Conservation (phyloP, 2,113 vertebrate genomes). For the Cettia cetti region DNA sequence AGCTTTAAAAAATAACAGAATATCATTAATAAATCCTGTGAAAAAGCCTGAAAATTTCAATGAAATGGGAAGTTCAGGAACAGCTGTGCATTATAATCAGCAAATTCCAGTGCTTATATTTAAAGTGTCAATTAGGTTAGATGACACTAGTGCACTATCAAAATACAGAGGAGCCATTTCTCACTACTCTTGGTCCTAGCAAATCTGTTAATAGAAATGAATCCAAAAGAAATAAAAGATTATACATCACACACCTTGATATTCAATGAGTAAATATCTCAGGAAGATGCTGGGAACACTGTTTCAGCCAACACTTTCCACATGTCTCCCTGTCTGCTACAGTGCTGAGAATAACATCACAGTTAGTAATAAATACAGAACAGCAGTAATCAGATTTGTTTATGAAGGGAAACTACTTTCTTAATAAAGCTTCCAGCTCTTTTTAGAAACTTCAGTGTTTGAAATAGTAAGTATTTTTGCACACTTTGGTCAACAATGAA, state of each 20-base stretch:
- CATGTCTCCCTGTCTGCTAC: not conserved
- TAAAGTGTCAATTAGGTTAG: not conserved
- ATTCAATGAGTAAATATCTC: not conserved
- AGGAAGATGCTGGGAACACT: not conserved
- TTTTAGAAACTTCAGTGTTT: not conserved
- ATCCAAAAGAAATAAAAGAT: not conserved
- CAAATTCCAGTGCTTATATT: not conserved
- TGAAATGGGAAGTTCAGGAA: not conserved
- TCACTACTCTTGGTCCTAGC: not conserved
- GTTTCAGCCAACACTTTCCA: not conserved
- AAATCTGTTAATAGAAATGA: not conserved
- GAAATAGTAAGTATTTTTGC: not conserved
- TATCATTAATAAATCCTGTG: not conserved
- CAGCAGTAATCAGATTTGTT: not conserved
- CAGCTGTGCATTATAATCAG: not conserved
- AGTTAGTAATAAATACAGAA: not conserved
- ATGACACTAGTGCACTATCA: not conserved
- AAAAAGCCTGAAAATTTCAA: not conserved
- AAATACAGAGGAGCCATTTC: not conserved
- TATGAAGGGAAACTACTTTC: not conserved
- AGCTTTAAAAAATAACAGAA: not conserved
- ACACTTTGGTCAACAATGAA: not conserved
- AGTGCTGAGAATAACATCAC: not conserved
- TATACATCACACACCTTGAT: not conserved
- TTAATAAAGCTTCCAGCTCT: not conserved